phyloP scores from a whole-genome alignment of 2,797 vertebrate species.

The Apogon talboti region DNA sequence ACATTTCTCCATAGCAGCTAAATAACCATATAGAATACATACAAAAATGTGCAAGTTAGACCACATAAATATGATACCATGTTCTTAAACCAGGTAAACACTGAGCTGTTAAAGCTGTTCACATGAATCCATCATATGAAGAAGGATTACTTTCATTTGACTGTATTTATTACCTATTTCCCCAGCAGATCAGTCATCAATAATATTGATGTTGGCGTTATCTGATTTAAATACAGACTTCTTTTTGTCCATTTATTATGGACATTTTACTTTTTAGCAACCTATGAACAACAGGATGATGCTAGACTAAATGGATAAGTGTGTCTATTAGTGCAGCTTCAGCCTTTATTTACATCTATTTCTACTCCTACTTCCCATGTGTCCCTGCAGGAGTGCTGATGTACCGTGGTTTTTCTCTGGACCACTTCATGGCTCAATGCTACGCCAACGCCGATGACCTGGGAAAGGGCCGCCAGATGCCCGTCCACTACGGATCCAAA shows the following conservation, averaged over 20 bases:
- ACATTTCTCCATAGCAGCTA: not conserved
- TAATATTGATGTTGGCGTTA: too few relatives aligned
- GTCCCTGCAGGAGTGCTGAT: constrained; percentile 88
- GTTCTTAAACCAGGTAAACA: not conserved
- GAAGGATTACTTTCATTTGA: too few relatives aligned
- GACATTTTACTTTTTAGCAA: too few relatives aligned
- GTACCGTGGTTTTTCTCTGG: constrained; percentile 92
- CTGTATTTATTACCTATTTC: not conserved
- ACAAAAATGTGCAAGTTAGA: not conserved
- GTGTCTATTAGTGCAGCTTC: too few relatives aligned
- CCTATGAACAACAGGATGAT: too few relatives aligned
- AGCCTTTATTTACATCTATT: too few relatives aligned
- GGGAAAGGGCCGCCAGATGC: constrained; percentile 95
- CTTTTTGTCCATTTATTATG: too few relatives aligned
- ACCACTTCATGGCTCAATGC: constrained; percentile 95
- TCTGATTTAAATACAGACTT: too few relatives aligned
- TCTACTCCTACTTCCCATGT: not conserved
- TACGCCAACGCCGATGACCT: constrained; percentile 89
- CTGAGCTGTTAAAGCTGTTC: too few relatives aligned
- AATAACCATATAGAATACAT: not conserved
- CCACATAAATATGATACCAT: too few relatives aligned
- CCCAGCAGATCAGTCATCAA: not conserved
- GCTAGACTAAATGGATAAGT: too few relatives aligned
- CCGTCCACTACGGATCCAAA: constrained; percentile 91
- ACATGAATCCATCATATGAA: too few relatives aligned